Evolutionary conservation across 2,113 vertebrate species (phyloP), one percentile per base, ranked within the genome.

Genomic region (Lophura nycthemera): DNA sequence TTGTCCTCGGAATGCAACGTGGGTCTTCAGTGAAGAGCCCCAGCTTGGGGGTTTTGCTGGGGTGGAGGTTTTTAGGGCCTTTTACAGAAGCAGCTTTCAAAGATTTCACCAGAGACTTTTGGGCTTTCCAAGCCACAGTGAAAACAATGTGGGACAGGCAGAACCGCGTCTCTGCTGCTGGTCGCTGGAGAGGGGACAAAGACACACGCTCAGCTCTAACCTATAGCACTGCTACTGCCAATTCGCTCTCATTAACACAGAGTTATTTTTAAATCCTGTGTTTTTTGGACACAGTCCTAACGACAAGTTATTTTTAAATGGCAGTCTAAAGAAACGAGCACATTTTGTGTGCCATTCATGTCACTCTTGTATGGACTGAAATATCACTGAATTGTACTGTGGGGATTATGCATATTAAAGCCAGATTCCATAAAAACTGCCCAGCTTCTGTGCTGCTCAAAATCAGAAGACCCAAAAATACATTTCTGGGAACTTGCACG

Each of bases 251-350:
- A 83, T 94, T 89, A 90, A 72, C 22, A 27, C 38, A 75, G 83
- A 86, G 73, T 60, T 95, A 90, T 90, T 94, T 92, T 95, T 86
- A 84, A 86, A 86, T 82, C 43, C 61, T 85, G 40, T 83, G 86
- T 0, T 24, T 93, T 93, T 94, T 95, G 95, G 93, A 92, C 86
- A 45, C 36, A 17, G 70, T 88, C 86, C 89, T 88, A 93, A 96
- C 12, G 21, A 72, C 3, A 25, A 92, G 91, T 73, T 91, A 95
- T 92, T 97, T 97, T 86, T 63, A 92, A 96, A 72, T 52, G 45
- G 56, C 43, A 54, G 74, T 84, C 93, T 36, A 79, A 93, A 96
- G 81, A 86, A 92, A 87, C 14, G 61, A 77, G 54, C 89, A 45
- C 82, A 59, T 89, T 96, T 83, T 0, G 0, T 14, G 11, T 93